A percentile compares a stretch with the other conserved stretches of the same genome.
Conservation (phyloP, 1,140 invertebrate genomes). For the Delia radicum region DNA sequence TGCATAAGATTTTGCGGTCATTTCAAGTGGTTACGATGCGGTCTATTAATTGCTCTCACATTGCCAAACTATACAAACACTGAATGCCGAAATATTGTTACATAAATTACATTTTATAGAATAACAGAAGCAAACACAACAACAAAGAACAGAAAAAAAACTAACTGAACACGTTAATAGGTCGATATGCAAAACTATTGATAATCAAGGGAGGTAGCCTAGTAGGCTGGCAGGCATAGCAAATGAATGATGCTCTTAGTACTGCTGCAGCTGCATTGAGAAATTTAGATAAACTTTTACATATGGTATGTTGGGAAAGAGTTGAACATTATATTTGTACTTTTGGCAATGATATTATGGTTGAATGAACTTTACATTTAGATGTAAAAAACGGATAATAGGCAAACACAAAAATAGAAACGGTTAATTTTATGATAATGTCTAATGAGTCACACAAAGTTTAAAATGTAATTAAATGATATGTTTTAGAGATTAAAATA, state of each 20-base stretch:
- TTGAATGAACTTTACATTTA: slow-evolving; percentile 17
- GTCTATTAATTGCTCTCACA: slow-evolving; percentile 22
- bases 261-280: background rate
- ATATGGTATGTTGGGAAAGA: background rate
- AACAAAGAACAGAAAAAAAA: background rate
- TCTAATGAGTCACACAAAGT: background rate
- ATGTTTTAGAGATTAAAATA: background rate
- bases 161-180: background rate
- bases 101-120: slow-evolving; percentile 17
- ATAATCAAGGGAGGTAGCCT: background rate
- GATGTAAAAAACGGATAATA: background rate
- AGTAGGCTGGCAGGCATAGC: background rate
- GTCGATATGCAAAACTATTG: slow-evolving; percentile 15
- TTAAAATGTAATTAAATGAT: background rate
- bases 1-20: slow-evolving; percentile 19
- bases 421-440: slow-evolving; percentile 2
- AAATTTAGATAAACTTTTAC: background rate
- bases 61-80: slow-evolving; percentile 19
- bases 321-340: background rate
- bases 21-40: slow-evolving; percentile 18
- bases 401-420: background rate
- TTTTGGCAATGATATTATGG: slow-evolving; percentile 4
- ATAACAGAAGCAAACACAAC: background rate
- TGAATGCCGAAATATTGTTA: slow-evolving; percentile 10
- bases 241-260: background rate